Evolutionary conservation across 2,797 vertebrate species (phyloP), one percentile per base, ranked within the genome.

Genomic region (Lepus townsendii): DNA sequence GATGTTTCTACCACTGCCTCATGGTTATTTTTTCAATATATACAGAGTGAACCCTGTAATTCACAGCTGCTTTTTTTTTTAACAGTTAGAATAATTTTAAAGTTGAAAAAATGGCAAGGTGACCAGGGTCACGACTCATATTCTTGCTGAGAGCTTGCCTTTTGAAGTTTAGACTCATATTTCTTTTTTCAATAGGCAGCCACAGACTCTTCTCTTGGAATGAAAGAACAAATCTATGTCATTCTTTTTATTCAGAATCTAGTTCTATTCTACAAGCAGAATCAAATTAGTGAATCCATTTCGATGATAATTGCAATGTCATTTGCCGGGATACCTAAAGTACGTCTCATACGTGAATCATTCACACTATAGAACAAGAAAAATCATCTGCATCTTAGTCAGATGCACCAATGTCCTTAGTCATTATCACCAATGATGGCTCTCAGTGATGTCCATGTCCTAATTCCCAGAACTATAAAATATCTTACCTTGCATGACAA

Each of bases 31-130:
- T 83, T 85, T 87, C 22, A 95, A 90, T 85, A 47, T 54, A 13
- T 60, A 83, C 5, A 75, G 16, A 88, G 8, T 27, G 83, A 85
- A 71, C 17, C 71, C 71, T 94, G 66, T 79, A 93, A 72, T 68
- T 88, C 66, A 84, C 7, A 83, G 35, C 60, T 72, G 27, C 4
- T 26, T 85, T 83, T 66, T 83, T 11, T 38, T 93, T 89, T 19
- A 84, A n/a, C 62, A 93, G 91, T 35, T 71, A 65, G 35, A 93
- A 84, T 91, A 80, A 93, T 65, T 93, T 92, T 84, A 35, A 88
- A 92, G 88, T 27, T 82, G 79, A 95, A 30, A 94, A 38, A 68
- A 27, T 7, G 47, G 66, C 57, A 92, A 68, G 52, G 30, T 32
- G 22, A 63, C 63, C 12, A 82, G 13, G 11, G 62, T 50, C 30